Conservation (phyloP, 1,140 invertebrate genomes). For the Drosophila simulans region DNA sequence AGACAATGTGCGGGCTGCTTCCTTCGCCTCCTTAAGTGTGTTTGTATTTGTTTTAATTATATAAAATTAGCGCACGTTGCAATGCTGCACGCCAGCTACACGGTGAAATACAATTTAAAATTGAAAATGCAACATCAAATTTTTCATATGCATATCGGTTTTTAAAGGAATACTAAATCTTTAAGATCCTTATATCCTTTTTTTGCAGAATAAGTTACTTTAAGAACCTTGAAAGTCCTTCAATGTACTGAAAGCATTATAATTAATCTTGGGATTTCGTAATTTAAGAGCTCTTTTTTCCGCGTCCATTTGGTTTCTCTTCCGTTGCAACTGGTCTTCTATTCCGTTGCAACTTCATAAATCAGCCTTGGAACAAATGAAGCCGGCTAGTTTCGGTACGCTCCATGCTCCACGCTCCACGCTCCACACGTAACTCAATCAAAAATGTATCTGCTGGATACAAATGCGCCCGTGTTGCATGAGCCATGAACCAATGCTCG, state of each 20-base stretch:
- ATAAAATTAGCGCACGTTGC: constrained; percentile 81
- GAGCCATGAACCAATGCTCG: constrained; percentile 51
- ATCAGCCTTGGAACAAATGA: constrained; percentile 75
- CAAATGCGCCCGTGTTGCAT: constrained; percentile 61
- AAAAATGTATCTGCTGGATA: constrained; percentile 78
- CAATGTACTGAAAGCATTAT: too few species aligned
- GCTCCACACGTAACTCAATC: constrained; percentile 76
- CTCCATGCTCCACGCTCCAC: background rate
- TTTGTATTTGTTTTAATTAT: constrained; percentile 82
- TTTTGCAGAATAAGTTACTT: too few species aligned
- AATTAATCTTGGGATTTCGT: too few species aligned
- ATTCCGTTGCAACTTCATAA: constrained; percentile 60
- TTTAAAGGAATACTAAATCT: too few species aligned
- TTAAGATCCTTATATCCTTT: too few species aligned
- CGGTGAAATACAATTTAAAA: background rate
- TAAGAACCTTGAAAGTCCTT: too few species aligned
- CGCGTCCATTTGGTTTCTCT: background rate
- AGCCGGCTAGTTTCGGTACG: constrained; percentile 53
- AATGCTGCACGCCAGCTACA: constrained; percentile 67
- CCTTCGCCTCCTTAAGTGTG: constrained; percentile 26
- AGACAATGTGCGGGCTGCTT: constrained; percentile 62
- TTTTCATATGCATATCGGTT: background rate
- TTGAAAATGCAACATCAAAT: too few species aligned
- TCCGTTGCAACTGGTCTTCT: constrained; percentile 27
- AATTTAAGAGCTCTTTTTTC: background rate